Base-by-base conservation (phyloP, 2,888 invertebrate genomes). In the Bugula neritina region DNA sequence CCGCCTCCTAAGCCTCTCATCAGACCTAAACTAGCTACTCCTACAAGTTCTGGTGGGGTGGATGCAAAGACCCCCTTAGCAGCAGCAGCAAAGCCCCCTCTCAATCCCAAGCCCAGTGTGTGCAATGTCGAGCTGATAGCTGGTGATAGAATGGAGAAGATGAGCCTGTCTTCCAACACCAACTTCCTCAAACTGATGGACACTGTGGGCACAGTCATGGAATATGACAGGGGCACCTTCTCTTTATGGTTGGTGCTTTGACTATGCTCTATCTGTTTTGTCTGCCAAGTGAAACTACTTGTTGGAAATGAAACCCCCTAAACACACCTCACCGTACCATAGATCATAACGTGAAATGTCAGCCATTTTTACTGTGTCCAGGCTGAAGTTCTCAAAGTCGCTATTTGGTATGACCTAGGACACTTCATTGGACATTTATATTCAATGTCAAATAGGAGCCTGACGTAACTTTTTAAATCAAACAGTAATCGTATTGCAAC, bases 221-320 rank as follows among this genome's bases (percentile, higher is more conserved):
- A 5, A 3, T 63, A 63, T 34, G 29, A 21, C n/a, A 31, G 31
- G 31, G 63, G 63, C 27, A 29, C 63, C 21, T 63, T 63, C 31
- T 29, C 29, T 29, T n/a, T 63, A 63, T 63, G 63, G 63, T 63
- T 27, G 31, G 63, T 43, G 10, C 43, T 10, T 43, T 43, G 17
- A 43, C 43, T 43, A 17, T 43, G 10, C 17, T 43, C 43, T 43
- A n/a, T n/a, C n/a, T n/a, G n/a, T n/a, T n/a, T n/a, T n/a, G n/a
- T n/a, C n/a, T n/a, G n/a, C n/a, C n/a, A n/a, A n/a, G n/a, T n/a
- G n/a, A n/a, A n/a, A n/a, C n/a, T n/a, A n/a, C n/a, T n/a, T n/a
- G n/a, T n/a, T n/a, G n/a, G n/a, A n/a, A n/a, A n/a, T n/a, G n/a
- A n/a, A n/a, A n/a, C n/a, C n/a, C n/a, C n/a, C n/a, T n/a, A n/a